Evolutionary conservation across 1,140 invertebrate species (phyloP), one percentile per base, ranked within the genome.

Genomic region (Plodia interpunctella): DNA sequence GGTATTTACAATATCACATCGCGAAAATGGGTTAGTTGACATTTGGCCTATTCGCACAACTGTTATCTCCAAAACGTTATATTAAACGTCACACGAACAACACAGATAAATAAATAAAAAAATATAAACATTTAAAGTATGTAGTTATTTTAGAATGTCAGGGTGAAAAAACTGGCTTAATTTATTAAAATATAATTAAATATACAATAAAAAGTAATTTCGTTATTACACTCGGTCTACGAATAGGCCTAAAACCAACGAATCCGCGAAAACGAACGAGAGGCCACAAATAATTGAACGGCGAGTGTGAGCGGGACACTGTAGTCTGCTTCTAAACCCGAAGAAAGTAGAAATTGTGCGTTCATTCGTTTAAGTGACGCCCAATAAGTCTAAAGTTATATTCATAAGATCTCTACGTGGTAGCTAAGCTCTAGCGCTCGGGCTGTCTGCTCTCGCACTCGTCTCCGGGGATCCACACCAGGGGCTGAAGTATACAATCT

Each of bases 1-100:
- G 44, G 38, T 83, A 83, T 83, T 71, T 83, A 83, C 80, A 86
- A 64, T 82, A 81, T 81, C 74, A 80, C 79, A 80, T 75, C 69
- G 70, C 70, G 69, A 60, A 66, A 69, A 66, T 50, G 55, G 38
- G n/a, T 44, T 44, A 44, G n/a, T 44, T 17, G 13, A 44, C 38
- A 44, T 15, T 4, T n/a, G 38, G 10, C 30, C 30, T 5, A 32
- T 32, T 32, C 11, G 6, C 9, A 9, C 3, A 32, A 10, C 11
- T n/a, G n/a, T n/a, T n/a, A n/a, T n/a, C n/a, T n/a, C n/a, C n/a
- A n/a, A n/a, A n/a, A n/a, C n/a, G n/a, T n/a, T n/a, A n/a, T n/a
- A n/a, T n/a, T n/a, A n/a, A n/a, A n/a, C n/a, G n/a, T n/a, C n/a
- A n/a, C n/a, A n/a, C n/a, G n/a, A n/a, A n/a, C n/a, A n/a, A n/a